Conservation (phyloP, 2,888 invertebrate species). For the Frankliniella fusca region DNA sequence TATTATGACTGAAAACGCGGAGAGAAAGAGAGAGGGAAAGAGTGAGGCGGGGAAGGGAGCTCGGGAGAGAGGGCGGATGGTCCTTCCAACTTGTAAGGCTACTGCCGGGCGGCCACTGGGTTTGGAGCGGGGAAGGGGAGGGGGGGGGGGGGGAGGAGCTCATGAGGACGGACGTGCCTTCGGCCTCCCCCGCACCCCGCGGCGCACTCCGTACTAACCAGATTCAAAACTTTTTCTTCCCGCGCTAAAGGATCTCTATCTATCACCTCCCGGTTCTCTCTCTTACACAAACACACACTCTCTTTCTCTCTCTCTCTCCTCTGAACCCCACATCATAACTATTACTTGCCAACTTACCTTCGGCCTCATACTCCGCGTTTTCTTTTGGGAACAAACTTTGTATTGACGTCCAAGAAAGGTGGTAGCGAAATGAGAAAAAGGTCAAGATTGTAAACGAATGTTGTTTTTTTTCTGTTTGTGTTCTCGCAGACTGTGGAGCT, state of each 20-base stretch:
- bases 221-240: neutral
- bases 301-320: neutral
- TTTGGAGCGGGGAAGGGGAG: too few relatives aligned
- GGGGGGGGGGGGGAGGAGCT: neutral
- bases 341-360: neutral
- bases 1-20: neutral
- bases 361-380: too few relatives aligned
- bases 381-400: too few relatives aligned
- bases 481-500: constrained; percentile 57
- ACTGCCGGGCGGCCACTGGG: neutral
- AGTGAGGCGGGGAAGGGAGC: too few relatives aligned
- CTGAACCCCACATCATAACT: neutral
- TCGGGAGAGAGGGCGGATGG: neutral
- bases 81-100: neutral
- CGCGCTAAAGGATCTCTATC: neutral
- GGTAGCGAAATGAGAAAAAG: too few relatives aligned
- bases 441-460: neutral
- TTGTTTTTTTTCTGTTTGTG: neutral
- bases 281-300: too few relatives aligned
- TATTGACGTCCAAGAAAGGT: too few relatives aligned
- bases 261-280: neutral
- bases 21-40: neutral
- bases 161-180: neutral
- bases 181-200: too few relatives aligned
- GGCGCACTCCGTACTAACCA: too few relatives aligned